Evolutionary conservation across 2,797 vertebrate genomes (phyloP), one percentile per base, ranked within the genome.

Genomic region (Acanthornis magna): DNA sequence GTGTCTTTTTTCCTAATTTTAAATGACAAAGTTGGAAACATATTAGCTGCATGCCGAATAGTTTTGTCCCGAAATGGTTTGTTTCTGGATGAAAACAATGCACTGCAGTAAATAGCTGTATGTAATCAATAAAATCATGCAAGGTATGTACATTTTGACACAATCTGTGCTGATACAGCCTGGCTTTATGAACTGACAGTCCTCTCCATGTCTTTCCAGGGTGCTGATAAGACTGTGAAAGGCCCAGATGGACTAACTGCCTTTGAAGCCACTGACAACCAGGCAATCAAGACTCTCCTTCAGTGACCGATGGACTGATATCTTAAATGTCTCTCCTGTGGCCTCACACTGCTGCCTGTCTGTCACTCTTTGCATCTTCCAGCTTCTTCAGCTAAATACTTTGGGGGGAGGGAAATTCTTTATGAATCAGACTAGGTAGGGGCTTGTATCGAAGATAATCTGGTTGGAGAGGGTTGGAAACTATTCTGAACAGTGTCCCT

Each of bases 321-420:
- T 81, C 95, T 96, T 95, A 86, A 96, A 97, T 95, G 97, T 97
- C 97, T 98, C 97, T 98, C 97, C 96, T 97, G 97, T 98, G 98
- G 98, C 98, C 98, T 98, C 98, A 97, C 97, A 97, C 97, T 98
- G 97, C 98, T 98, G 98, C 98, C 98, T 98, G 97, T 98, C 97
- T 98, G 97, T 97, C 97, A 98, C 97, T 98, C 96, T 98, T 97
- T 97, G 92, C 97, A 97, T 98, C 97, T 98, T 97, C 98, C 97
- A 97, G 97, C 98, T 98, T 97, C 97, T 98, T 97, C 97, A 97
- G 96, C 97, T 98, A 97, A 98, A 98, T 97, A 98, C 97, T 97
- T 93, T 50, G 93, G 96, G 97, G 96, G 96, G 97, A 97, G 97
- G 97, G 94, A 95, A 96, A 97, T 97, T 95, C 91, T 95, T 94